Evolutionary conservation across 2,113 vertebrate genomes (phyloP), one percentile per base, ranked within the genome.

Genomic region (Heterotis niloticus): DNA sequence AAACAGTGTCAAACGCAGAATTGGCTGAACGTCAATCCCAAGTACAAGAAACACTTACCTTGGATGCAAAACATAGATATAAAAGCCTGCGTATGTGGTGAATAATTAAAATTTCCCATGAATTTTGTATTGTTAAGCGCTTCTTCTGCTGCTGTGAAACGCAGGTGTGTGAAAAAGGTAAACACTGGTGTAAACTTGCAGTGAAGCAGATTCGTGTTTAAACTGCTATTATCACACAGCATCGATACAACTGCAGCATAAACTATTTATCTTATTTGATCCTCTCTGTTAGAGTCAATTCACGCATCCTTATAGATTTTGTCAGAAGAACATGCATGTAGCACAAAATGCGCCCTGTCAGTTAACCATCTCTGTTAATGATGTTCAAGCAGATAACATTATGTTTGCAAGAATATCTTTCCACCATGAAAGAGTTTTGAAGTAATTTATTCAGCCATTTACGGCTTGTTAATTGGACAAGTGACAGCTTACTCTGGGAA

Each of bases 61-160:
- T 64, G 60, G 28, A 74, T 76, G 78, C 77, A 60, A 76, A 71
- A 64, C 79, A 73, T 56, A 80, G 75, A 74, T 73, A 71, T 71
- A 80, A 78, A 56, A 80, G 76, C 81, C 73, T 69, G 81, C 82
- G 77, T 80, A 87, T 83, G 59, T 79, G 82, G 82, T 84, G 74
- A 90, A 89, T 84, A 84, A 88, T 91, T 89, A 78, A 89, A 88
- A 88, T 79, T 83, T 78, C 80, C 80, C 75, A 85, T 85, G 82
- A 90, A 87, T 88, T 85, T 77, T 81, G 72, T n/a, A 91, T 84
- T 24, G 51, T 54, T 28, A 82, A 83, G 76, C 81, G 79, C 76
- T 78, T 66, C 79, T 84, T 84, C 85, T 81, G 83, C 18, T 80
- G 66, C 74, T 80, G 72, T 20, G 20, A 65, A 65, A 23, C 23